phyloP scores from a whole-genome alignment of 2,888 invertebrate genomes.

The Zygaena filipendulae region DNA sequence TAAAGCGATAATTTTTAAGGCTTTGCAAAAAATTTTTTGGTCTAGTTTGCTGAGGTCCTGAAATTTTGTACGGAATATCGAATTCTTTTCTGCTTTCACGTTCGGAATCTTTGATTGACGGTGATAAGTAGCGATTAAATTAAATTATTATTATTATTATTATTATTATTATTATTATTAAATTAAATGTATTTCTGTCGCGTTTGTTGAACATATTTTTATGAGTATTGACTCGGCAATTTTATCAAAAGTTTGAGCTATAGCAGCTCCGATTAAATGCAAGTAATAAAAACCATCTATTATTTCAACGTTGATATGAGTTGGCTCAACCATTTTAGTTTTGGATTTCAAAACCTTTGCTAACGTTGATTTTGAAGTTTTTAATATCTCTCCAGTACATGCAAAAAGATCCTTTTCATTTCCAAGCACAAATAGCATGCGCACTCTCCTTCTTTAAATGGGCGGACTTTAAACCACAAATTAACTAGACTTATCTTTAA shows the following conservation, averaged over 20 bases:
- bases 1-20: conserved; percentile 16
- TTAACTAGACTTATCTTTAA: too few relatives aligned
- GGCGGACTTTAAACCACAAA: too few relatives aligned
- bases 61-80: conserved; percentile 22
- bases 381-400: too few relatives aligned
- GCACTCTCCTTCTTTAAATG: too few relatives aligned
- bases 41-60: conserved; percentile 18
- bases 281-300: conserved; percentile 6
- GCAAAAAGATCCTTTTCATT: too few relatives aligned
- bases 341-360: too few relatives aligned
- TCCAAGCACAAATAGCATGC: too few relatives aligned
- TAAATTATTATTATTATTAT: too few relatives aligned
- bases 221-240: too few relatives aligned
- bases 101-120: conserved; percentile 30
- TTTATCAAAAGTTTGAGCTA: conserved; percentile 6
- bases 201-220: conserved; percentile 1
- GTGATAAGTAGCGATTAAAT: conserved; percentile 24
- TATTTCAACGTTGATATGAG: conserved; percentile 1
- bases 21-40: conserved; percentile 13
- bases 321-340: too few relatives aligned
- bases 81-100: conserved; percentile 12
- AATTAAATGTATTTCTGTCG: conserved; percentile 6
- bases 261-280: conserved; percentile 2
- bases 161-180: too few relatives aligned
- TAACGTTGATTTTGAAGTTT: too few relatives aligned